Conservation (phyloP, 2,113 vertebrate genomes). For the Ailuropoda melanoleuca region DNA sequence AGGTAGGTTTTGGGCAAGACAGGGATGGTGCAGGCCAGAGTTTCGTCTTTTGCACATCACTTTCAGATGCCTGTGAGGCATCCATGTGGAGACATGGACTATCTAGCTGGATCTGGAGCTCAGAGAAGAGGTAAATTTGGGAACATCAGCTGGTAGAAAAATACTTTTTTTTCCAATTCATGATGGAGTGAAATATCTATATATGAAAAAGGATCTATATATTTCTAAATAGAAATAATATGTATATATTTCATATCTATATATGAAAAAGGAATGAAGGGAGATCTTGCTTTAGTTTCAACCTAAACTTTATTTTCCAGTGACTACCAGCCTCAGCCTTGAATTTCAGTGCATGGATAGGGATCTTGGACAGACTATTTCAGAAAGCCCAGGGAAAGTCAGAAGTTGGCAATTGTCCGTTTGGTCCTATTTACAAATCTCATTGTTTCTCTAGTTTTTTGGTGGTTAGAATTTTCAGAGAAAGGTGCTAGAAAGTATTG, state of each 20-base stretch:
- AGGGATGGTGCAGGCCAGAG: background rate
- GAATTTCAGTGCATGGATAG: background rate
- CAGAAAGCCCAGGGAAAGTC: background rate
- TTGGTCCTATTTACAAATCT: background rate
- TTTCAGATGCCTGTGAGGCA: background rate
- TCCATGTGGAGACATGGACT: background rate
- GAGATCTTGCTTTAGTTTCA: background rate
- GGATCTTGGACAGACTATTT: background rate
- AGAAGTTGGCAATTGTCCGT: background rate
- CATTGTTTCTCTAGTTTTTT: background rate
- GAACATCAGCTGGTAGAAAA: background rate
- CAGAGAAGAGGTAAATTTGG: background rate
- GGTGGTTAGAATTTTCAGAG: background rate
- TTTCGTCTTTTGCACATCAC: background rate
- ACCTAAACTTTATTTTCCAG: background rate
- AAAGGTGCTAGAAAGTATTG: background rate
- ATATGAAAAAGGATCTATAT: background rate
- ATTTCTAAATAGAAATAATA: too few species aligned
- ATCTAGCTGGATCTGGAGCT: background rate
- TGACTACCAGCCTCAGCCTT: background rate
- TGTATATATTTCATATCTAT: background rate
- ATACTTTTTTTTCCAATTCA: background rate
- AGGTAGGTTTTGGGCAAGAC: rapidly evolving
- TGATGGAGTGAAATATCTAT: background rate
- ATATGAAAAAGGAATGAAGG: background rate